Evolutionary conservation across 2,888 invertebrate genomes (phyloP).

Genomic region (Exocentrus adspersus): DNA sequence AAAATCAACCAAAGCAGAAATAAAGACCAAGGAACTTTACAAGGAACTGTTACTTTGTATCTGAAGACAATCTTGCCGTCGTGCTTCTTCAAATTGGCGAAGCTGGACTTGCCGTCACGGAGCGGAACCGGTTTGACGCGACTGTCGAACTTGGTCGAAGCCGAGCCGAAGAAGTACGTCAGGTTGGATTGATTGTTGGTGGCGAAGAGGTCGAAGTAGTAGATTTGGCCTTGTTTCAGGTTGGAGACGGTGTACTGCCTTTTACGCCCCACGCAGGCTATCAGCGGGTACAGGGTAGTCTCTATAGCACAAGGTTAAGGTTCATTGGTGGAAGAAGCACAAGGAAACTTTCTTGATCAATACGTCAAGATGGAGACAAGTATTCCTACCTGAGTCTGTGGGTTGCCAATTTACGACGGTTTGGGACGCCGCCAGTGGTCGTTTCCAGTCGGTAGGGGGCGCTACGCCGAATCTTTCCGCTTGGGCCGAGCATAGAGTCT

Average conservation of each 20-base stretch:
- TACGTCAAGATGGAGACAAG: no score
- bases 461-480: conserved; percentile 51
- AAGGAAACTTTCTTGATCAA: no score
- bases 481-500: conserved; percentile 65
- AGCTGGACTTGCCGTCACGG: conserved; percentile 64
- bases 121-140: conserved; percentile 59
- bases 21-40: no score
- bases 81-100: conserved; percentile 65
- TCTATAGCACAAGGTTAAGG: no score
- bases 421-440: conserved; percentile 36
- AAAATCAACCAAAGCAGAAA: conserved; percentile 35
- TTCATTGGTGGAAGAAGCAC: no score
- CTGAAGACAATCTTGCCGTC: conserved; percentile 68
- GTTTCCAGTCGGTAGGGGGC: conserved; percentile 33
- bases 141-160: conserved; percentile 58
- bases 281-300: conserved; percentile 39
- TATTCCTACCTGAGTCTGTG: not conserved
- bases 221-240: conserved; percentile 63
- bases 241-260: conserved; percentile 65
- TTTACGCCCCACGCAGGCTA: conserved; percentile 65
- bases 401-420: conserved; percentile 39
- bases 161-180: conserved; percentile 65
- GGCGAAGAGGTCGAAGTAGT: conserved; percentile 68
- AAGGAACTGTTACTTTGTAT: conserved; percentile 63
- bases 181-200: conserved; percentile 65